Percentiles rank a stretch among this genome's conserved stretches.
Evolutionary conservation across 2,888 invertebrate genomes (phyloP).

Genomic region (Drosophila prostipennis): DNA sequence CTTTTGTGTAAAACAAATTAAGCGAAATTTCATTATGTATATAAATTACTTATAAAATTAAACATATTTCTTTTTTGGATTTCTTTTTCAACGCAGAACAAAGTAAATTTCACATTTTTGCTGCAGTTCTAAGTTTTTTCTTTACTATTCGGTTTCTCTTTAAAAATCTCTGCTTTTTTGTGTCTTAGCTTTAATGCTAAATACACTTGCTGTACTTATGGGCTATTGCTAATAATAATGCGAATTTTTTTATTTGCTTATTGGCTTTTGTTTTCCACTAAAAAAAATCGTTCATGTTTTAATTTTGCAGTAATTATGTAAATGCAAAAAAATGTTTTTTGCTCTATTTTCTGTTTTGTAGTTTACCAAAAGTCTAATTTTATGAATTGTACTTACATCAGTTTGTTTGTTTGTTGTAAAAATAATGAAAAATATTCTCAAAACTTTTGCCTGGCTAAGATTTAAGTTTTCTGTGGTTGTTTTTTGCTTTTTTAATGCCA

Average conservation of each 20-base stretch:
- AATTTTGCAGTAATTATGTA: conserved; percentile 51
- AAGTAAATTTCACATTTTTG: conserved; percentile 51
- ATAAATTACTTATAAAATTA: conserved; percentile 51
- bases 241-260: conserved; percentile 59
- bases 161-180: conserved; percentile 54
- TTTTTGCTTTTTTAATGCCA: conserved; percentile 54
- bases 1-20: conserved; percentile 47
- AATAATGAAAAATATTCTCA: conserved; percentile 55
- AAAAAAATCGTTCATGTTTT: conserved; percentile 27
- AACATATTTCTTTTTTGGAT: conserved; percentile 40
- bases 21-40: conserved; percentile 30
- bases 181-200: conserved; percentile 41
- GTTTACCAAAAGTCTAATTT: conserved; percentile 58
- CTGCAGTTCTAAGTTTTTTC: conserved; percentile 49
- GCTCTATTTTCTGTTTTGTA: conserved; percentile 37
- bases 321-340: conserved; percentile 48
- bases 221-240: conserved; percentile 79
- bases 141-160: conserved; percentile 32
- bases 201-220: conserved; percentile 70
- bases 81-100: conserved; percentile 28
- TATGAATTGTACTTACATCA: conserved; percentile 80
- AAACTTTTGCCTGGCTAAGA: conserved; percentile 51
- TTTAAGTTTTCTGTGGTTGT: conserved; percentile 31
- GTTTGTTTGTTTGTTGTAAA: conserved; percentile 64
- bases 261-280: conserved; percentile 65